Evolutionary conservation across 2,797 vertebrate genomes (phyloP).

Genomic region (Harpagifer antarcticus): DNA sequence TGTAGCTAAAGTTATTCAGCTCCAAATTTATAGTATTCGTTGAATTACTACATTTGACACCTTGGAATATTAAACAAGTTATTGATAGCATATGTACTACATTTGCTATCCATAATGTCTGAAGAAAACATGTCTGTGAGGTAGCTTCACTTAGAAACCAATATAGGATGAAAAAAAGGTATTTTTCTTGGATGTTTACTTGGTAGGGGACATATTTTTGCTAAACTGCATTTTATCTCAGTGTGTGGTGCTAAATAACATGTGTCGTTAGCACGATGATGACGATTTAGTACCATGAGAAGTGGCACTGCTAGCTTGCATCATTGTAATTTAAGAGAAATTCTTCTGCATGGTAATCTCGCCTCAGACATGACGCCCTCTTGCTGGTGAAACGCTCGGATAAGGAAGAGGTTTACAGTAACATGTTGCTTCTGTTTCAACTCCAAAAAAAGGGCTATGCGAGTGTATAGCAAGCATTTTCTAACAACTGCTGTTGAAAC

Average conservation of each 20-base stretch:
- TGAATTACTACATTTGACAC: constrained; percentile 33
- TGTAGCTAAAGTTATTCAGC: constrained; percentile 18
- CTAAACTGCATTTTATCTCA: constrained; percentile 6
- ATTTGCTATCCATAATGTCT: not conserved
- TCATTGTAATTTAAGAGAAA: constrained; percentile 36
- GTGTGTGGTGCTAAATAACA: constrained; percentile 30
- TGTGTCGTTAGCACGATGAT: constrained; percentile 25
- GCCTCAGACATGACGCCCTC: constrained; percentile 23
- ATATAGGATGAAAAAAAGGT: constrained; percentile 6
- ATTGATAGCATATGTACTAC: constrained; percentile 43
- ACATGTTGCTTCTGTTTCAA: constrained; percentile 14
- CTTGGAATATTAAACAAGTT: constrained; percentile 23
- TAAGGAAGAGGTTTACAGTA: constrained; percentile 31
- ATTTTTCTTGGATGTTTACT: constrained; percentile 5
- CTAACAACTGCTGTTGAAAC: constrained; percentile 16
- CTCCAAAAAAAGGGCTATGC: not conserved
- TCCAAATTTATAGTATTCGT: not conserved
- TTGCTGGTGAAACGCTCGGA: constrained; percentile 6
- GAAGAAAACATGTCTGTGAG: not conserved
- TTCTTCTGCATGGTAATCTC: constrained; percentile 38
- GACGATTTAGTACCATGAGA: constrained; percentile 31
- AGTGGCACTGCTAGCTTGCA: constrained; percentile 10
- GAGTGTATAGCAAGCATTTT: not conserved
- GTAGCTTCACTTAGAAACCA: constrained; percentile 5
- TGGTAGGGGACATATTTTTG: constrained; percentile 1